phyloP scores from a whole-genome alignment of 2,888 invertebrate species.

The Auanema sp. region DNA sequence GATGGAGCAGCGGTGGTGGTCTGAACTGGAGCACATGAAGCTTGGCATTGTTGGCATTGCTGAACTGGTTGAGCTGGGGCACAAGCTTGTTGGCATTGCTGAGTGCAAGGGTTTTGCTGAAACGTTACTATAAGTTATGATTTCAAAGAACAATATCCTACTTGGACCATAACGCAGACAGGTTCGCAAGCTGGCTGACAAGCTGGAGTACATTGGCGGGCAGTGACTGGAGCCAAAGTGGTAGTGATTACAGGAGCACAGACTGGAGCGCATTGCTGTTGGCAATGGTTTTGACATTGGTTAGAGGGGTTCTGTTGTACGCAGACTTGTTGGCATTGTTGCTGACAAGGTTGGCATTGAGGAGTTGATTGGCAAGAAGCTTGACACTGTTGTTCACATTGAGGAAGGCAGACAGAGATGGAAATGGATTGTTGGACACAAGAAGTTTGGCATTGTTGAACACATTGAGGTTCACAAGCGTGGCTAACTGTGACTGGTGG shows the following conservation, averaged over 20 bases:
- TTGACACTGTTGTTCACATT: conserved; percentile 22
- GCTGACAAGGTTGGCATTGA: not conserved
- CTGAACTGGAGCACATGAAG: conserved; percentile 21
- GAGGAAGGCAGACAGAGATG: conserved; percentile 32
- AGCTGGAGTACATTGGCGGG: conserved; percentile 25
- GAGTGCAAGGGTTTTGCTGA: conserved; percentile 14
- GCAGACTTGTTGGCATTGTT: conserved; percentile 17
- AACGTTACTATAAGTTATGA: not conserved
- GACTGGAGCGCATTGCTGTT: conserved; percentile 26
- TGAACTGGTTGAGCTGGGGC: conserved; percentile 17
- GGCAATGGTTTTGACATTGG: conserved; percentile 36
- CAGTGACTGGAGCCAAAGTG: conserved; percentile 23
- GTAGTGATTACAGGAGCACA: conserved; percentile 27
- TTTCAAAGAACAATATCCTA: no score
- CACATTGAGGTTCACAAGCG: conserved; percentile 32
- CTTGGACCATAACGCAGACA: conserved; percentile 16
- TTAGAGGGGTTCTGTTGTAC: conserved; percentile 13
- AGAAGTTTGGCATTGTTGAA: conserved; percentile 30
- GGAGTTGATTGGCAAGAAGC: conserved; percentile 7
- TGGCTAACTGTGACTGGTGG: conserved; percentile 4
- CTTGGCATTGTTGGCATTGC: conserved; percentile 29
- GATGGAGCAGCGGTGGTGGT: conserved; percentile 17
- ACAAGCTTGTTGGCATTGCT: conserved; percentile 28
- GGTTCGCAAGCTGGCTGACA: conserved; percentile 34
- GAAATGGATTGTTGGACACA: conserved; percentile 30